phyloP scores from a whole-genome alignment of 1,140 invertebrate species.

The Halesus radiatus region DNA sequence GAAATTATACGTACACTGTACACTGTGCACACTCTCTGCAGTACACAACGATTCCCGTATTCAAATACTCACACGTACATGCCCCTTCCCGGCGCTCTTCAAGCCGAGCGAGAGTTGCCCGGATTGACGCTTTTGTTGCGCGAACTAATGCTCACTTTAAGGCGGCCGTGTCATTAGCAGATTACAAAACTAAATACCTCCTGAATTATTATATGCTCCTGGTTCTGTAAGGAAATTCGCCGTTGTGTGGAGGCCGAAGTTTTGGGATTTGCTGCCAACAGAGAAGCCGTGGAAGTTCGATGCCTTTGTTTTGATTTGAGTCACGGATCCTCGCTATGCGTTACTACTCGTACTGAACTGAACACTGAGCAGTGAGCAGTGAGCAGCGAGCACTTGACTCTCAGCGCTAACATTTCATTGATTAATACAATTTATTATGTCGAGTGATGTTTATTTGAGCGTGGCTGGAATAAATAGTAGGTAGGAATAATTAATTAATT shows the following conservation, averaged over 20 bases:
- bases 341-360: too few relatives aligned
- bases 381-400: too few relatives aligned
- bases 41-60: background rate
- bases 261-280: constrained; percentile 10
- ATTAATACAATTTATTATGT: too few relatives aligned
- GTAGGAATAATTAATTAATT: background rate
- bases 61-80: constrained; percentile 27
- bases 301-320: constrained; percentile 12
- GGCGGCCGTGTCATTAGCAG: constrained; percentile 38
- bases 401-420: too few relatives aligned
- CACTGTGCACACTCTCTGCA: too few relatives aligned
- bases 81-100: constrained; percentile 7
- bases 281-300: background rate
- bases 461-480: background rate
- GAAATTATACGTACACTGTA: too few relatives aligned
- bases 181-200: constrained; percentile 43
- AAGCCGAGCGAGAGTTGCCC: constrained; percentile 13
- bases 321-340: too few relatives aligned
- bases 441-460: background rate
- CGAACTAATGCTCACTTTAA: constrained; percentile 41
- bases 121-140: constrained; percentile 43
- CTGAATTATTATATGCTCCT: constrained; percentile 38
- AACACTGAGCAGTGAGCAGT: too few relatives aligned
- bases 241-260: constrained; percentile 20
- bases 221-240: background rate